Evolutionary conservation across 2,888 invertebrate genomes (phyloP).

Genomic region (Agrotis ipsilon): DNA sequence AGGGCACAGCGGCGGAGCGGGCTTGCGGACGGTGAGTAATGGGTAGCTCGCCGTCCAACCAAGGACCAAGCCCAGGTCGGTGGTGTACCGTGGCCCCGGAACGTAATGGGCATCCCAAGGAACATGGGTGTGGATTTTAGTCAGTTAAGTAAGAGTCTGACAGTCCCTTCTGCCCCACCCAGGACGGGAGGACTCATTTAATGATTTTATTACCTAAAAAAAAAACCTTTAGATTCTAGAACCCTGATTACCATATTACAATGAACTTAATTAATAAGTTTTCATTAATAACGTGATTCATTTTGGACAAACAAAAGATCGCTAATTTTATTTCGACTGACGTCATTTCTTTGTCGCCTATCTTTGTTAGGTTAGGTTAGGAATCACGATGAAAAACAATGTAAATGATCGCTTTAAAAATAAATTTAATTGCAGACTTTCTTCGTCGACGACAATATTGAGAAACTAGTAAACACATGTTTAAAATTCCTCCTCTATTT

Average conservation of each 20-base stretch:
- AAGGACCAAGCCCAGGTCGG: too few species aligned
- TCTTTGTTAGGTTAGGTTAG: neutral
- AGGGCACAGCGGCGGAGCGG: too few species aligned
- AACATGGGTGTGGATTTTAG: too few species aligned
- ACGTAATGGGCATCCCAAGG: too few species aligned
- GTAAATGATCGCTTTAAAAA: neutral
- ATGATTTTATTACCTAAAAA: too few species aligned
- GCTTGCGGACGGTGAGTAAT: too few species aligned
- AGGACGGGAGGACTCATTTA: too few species aligned
- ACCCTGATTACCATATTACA: too few species aligned
- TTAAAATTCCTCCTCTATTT: constrained; percentile 14
- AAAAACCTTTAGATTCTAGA: neutral
- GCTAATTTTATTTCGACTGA: neutral
- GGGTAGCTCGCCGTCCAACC: too few species aligned
- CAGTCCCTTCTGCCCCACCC: too few species aligned
- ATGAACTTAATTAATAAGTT: neutral
- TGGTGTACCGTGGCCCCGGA: too few species aligned
- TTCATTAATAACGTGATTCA: neutral
- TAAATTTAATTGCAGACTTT: constrained; percentile 1
- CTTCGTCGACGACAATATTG: neutral
- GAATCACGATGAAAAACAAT: neutral
- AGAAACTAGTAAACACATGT: neutral
- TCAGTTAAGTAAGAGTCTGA: too few species aligned
- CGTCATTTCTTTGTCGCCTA: neutral
- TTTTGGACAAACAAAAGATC: neutral